Percentiles rank a stretch among this genome's conserved stretches.
phyloP scores from a whole-genome alignment of 2,888 invertebrate species.

The Aelia acuminata region DNA sequence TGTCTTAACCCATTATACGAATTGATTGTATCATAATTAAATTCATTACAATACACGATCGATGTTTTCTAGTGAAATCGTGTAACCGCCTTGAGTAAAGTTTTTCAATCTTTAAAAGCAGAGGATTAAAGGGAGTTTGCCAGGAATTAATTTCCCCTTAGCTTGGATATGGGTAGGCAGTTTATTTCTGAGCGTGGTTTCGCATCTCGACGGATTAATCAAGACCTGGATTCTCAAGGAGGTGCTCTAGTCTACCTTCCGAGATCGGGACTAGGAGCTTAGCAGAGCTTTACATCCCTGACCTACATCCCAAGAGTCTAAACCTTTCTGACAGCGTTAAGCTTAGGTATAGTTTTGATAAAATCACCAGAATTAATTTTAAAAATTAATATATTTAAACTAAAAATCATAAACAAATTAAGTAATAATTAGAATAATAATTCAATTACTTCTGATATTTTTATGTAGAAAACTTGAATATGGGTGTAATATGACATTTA shows the following conservation, averaged over 20 bases:
- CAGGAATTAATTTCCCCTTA: conserved; percentile 21
- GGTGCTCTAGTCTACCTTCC: not conserved
- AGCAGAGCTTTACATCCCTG: not conserved
- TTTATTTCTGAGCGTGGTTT: conserved; percentile 18
- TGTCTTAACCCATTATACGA: not conserved
- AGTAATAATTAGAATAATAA: too few relatives aligned
- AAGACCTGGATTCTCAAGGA: not conserved
- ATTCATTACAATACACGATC: not conserved
- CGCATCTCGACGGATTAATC: not conserved
- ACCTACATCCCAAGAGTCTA: not conserved
- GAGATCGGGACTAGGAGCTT: not conserved
- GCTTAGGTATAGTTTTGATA: too few relatives aligned
- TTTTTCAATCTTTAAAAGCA: not conserved
- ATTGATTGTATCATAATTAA: not conserved
- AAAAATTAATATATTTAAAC: too few relatives aligned
- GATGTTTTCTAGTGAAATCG: not conserved
- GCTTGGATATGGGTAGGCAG: not conserved
- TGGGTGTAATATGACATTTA: too few relatives aligned
- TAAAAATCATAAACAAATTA: too few relatives aligned
- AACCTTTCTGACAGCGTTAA: not conserved
- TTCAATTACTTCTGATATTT: too few relatives aligned
- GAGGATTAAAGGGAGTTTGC: conserved; percentile 8
- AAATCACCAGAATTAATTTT: too few relatives aligned
- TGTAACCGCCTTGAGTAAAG: not conserved
- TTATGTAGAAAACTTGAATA: too few relatives aligned